Evolutionary conservation across 1,140 invertebrate genomes (phyloP).

Genomic region (Drosophila kanapiae): DNA sequence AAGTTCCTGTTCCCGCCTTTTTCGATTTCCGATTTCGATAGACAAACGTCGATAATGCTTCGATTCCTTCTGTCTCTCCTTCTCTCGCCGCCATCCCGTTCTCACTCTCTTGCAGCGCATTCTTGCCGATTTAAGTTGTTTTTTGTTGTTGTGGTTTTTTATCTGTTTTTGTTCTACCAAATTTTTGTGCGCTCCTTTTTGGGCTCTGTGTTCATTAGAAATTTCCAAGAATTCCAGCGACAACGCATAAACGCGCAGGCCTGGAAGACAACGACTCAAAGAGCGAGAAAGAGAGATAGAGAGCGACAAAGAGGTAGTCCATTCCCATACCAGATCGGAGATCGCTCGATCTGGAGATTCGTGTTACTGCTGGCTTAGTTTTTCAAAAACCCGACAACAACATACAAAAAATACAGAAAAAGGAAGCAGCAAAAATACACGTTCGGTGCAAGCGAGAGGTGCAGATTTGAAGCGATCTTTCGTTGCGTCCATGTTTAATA

Average conservation of each 20-base stretch:
- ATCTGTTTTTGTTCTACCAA: constrained; percentile 58
- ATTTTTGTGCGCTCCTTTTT: constrained; percentile 79
- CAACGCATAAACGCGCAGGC: constrained; percentile 56
- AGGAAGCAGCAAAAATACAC: constrained; percentile 29
- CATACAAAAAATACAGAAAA: constrained; percentile 1
- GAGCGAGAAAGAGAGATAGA: background rate
- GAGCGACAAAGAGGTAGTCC: constrained; percentile 8
- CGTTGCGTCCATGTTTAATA: background rate
- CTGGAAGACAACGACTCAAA: constrained; percentile 7
- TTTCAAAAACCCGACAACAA: constrained; percentile 53
- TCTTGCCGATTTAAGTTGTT: constrained; percentile 59
- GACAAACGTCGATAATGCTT: constrained; percentile 17
- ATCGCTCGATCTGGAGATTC: constrained; percentile 52
- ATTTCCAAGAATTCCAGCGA: constrained; percentile 76
- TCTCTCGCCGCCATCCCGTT: constrained; percentile 17
- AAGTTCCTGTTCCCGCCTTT: background rate
- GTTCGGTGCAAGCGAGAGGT: constrained; percentile 10
- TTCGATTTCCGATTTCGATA: constrained; percentile 2
- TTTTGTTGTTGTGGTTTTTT: constrained; percentile 10
- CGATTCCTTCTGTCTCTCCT: background rate
- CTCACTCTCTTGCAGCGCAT: constrained; percentile 62
- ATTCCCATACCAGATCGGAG: constrained; percentile 20
- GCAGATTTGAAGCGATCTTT: background rate
- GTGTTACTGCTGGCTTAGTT: constrained; percentile 82
- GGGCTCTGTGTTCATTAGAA: constrained; percentile 82